phyloP scores from a whole-genome alignment of 2,888 invertebrate genomes.

The Ypsolopha scabrella region DNA sequence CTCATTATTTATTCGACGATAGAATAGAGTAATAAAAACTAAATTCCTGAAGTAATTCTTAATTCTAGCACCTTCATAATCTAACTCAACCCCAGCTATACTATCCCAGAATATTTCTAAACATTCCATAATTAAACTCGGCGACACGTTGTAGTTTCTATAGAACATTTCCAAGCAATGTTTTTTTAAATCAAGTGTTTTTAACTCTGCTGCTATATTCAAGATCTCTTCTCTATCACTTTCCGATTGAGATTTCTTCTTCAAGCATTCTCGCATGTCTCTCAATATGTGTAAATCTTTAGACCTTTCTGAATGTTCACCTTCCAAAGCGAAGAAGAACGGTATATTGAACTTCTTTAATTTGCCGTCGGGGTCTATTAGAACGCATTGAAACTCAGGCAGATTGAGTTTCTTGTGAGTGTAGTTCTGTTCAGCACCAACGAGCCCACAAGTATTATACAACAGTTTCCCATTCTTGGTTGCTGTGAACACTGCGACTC shows the following conservation, averaged over 20 bases:
- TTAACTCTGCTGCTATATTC: constrained; percentile 72
- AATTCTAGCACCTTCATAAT: constrained; percentile 25
- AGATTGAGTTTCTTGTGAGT: constrained; percentile 69
- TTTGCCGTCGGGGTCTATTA: constrained; percentile 86
- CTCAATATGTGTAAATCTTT: constrained; percentile 89
- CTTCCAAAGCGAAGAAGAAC: constrained; percentile 91
- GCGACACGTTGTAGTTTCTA: constrained; percentile 73
- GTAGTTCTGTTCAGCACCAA: constrained; percentile 75
- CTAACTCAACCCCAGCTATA: constrained; percentile 21
- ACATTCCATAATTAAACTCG: constrained; percentile 68
- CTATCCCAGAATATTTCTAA: constrained; percentile 59
- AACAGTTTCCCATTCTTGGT: constrained; percentile 85
- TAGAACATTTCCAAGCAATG: constrained; percentile 80
- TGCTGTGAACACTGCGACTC: constrained; percentile 92
- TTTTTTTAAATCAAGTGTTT: constrained; percentile 77
- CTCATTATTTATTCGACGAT: constrained; percentile 40
- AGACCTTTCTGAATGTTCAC: constrained; percentile 87
- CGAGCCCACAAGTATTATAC: constrained; percentile 83
- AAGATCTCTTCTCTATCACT: constrained; percentile 64
- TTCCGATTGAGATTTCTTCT: constrained; percentile 57
- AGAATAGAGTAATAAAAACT: constrained; percentile 40
- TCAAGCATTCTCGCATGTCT: constrained; percentile 76
- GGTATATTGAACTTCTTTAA: constrained; percentile 88
- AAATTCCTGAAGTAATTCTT: constrained; percentile 45
- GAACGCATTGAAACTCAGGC: constrained; percentile 78